phyloP scores from a whole-genome alignment of 2,888 invertebrate genomes.

The Eucera pruinosa region DNA sequence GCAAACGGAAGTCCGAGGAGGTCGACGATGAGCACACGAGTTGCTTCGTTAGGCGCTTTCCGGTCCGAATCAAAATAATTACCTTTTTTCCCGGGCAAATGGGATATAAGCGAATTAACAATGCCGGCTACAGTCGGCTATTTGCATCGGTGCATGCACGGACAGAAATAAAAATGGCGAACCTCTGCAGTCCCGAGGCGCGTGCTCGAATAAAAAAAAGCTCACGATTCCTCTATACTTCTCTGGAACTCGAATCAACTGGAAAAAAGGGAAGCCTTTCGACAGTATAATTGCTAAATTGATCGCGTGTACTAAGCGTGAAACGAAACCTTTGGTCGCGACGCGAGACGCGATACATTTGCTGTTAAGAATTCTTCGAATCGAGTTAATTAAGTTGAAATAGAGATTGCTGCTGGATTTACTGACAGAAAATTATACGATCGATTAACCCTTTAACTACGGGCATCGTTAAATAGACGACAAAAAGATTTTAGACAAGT shows the following conservation, averaged over 20 bases:
- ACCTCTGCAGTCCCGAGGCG: slow-evolving; percentile 15
- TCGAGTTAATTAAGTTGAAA: neutral
- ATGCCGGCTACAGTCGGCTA: slow-evolving; percentile 37
- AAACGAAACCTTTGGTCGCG: slow-evolving; percentile 2
- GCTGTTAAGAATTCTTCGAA: neutral
- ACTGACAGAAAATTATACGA: too few species aligned
- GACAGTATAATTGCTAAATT: slow-evolving; percentile 33
- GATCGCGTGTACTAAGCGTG: slow-evolving; percentile 16
- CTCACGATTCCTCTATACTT: slow-evolving; percentile 19
- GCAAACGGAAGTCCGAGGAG: slow-evolving; percentile 39
- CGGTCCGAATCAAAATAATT: slow-evolving; percentile 74
- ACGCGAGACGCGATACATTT: neutral
- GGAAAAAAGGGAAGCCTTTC: neutral
- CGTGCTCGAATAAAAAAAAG: slow-evolving; percentile 8
- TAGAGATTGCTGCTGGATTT: neutral
- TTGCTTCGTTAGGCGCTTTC: slow-evolving; percentile 73
- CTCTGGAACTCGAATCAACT: slow-evolving; percentile 18
- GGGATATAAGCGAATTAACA: slow-evolving; percentile 69
- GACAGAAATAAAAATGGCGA: slow-evolving; percentile 23
- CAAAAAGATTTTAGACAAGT: too few species aligned
- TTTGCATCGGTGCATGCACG: slow-evolving; percentile 54
- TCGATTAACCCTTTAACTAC: too few species aligned
- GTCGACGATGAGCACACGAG: slow-evolving; percentile 43
- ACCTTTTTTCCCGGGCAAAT: slow-evolving; percentile 65
- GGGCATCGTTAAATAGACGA: too few species aligned